Evolutionary conservation across 2,888 invertebrate species (phyloP).

Genomic region (Eupithecia pulchellata): DNA sequence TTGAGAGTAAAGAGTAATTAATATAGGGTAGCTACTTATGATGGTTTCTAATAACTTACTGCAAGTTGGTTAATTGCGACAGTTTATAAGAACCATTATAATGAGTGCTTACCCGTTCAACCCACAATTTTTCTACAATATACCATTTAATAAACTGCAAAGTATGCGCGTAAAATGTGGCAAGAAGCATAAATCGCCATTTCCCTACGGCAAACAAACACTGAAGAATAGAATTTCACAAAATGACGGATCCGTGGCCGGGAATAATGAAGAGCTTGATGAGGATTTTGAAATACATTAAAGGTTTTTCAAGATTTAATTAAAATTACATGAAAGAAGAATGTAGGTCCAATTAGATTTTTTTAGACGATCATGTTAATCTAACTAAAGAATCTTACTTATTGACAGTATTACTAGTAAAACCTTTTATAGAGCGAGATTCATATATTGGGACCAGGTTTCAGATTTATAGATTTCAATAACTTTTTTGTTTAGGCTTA

Average conservation of each 20-base stretch:
- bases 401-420: too few species aligned
- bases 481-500: too few species aligned
- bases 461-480: too few species aligned
- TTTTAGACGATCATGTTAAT: too few species aligned
- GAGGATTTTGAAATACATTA: neutral
- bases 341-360: neutral
- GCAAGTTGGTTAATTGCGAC: neutral
- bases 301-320: neutral
- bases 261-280: slow-evolving; percentile 22
- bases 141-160: neutral
- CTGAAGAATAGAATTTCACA: slow-evolving; percentile 23
- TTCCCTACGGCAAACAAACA: slow-evolving; percentile 36
- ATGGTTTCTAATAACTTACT: neutral
- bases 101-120: too few species aligned
- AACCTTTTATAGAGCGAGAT: too few species aligned
- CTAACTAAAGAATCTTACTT: too few species aligned
- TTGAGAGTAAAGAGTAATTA: too few species aligned
- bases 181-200: neutral
- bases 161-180: neutral
- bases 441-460: too few species aligned
- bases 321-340: neutral
- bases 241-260: slow-evolving; percentile 33
- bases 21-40: neutral
- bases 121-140: too few species aligned
- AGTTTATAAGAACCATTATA: neutral